phyloP scores from a whole-genome alignment of 2,113 vertebrate genomes.

The Erythrocebus patas region DNA sequence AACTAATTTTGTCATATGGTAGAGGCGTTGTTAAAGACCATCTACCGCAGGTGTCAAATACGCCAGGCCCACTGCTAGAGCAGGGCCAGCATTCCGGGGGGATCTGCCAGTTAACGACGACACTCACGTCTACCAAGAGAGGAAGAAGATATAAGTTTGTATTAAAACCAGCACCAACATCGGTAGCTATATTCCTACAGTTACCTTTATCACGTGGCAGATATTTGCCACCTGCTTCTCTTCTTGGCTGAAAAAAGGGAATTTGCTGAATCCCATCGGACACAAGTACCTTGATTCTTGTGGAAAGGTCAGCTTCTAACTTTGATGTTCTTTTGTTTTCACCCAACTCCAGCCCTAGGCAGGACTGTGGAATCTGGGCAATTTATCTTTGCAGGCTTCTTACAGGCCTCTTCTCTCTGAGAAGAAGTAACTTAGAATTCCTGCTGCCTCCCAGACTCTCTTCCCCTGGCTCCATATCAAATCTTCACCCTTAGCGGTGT shows the following conservation, averaged over 20 bases:
- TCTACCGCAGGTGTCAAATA: background rate
- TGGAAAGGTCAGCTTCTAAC: background rate
- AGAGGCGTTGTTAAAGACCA: background rate
- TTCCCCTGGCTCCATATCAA: background rate
- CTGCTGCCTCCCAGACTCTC: background rate
- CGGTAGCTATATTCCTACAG: background rate
- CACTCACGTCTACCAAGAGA: background rate
- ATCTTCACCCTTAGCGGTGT: background rate
- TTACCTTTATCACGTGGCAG: background rate
- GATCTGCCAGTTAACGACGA: background rate
- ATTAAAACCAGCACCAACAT: background rate
- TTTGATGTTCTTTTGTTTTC: background rate
- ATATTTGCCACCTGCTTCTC: background rate
- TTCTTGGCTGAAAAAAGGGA: background rate
- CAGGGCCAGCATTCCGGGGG: background rate
- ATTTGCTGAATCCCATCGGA: background rate
- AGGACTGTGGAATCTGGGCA: background rate
- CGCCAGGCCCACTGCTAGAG: no score
- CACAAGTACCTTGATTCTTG: background rate
- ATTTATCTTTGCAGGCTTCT: background rate
- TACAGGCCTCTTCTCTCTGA: background rate
- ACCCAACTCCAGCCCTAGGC: background rate
- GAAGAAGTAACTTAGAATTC: background rate
- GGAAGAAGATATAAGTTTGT: background rate
- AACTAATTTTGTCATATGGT: background rate